Percentiles rank a stretch among this genome's conserved stretches.
Conservation (phyloP, 2,797 vertebrate genomes). For the Petrocephalus sullivani region DNA sequence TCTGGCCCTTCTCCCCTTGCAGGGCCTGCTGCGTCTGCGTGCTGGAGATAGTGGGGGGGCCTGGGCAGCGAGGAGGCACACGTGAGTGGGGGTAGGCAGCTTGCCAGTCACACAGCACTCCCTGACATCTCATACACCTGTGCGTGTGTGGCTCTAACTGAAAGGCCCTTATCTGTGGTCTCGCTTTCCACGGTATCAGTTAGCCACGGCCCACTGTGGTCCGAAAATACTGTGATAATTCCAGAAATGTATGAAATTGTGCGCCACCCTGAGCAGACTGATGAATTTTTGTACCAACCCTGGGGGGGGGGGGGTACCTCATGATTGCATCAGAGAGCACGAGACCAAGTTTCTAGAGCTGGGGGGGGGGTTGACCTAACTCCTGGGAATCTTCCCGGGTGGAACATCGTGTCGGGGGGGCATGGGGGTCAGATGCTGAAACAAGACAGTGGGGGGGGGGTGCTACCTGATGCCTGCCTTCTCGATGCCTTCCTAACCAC, state of each 20-base stretch:
- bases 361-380: neutral
- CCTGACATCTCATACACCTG: neutral
- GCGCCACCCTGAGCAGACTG: neutral
- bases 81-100: neutral
- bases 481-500: constrained; percentile 23
- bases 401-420: neutral
- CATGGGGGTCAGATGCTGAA: neutral
- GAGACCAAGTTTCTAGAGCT: neutral
- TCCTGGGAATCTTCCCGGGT: neutral
- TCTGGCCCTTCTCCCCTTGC: constrained; percentile 90
- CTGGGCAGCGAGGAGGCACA: constrained; percentile 47
- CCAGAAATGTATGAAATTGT: neutral
- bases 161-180: neutral
- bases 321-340: neutral
- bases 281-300: neutral
- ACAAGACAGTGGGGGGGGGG: neutral
- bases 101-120: neutral
- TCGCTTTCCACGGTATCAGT: neutral
- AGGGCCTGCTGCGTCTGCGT: constrained; percentile 96
- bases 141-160: neutral
- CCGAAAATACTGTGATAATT: neutral
- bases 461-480: neutral
- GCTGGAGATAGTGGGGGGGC: constrained; percentile 98
- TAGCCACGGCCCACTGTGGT: neutral
- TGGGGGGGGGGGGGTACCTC: neutral